phyloP scores from a whole-genome alignment of 2,888 invertebrate genomes.

The Mythimna albipuncta region DNA sequence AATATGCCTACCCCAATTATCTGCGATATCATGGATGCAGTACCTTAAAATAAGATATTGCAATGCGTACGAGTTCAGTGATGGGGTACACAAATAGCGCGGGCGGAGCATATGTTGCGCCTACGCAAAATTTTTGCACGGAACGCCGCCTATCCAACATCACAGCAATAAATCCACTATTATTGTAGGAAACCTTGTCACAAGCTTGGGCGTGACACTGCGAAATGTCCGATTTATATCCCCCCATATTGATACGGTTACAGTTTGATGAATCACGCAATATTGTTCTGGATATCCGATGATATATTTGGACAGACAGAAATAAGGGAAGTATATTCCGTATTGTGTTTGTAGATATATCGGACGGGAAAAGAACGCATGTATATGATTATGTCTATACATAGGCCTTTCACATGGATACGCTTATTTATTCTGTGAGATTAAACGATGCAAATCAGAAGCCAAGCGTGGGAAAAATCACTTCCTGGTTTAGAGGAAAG shows the following conservation, averaged over 20 bases:
- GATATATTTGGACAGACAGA: not conserved
- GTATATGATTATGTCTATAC: conserved; percentile 5
- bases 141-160: conserved; percentile 76
- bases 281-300: conserved; percentile 42
- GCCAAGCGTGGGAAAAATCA: conserved; percentile 26
- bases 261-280: conserved; percentile 48
- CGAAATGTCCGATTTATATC: conserved; percentile 74
- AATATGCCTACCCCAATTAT: not conserved
- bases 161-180: conserved; percentile 79
- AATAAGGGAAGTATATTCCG: not conserved
- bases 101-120: conserved; percentile 78
- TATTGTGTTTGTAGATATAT: conserved; percentile 5
- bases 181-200: conserved; percentile 76
- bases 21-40: not conserved
- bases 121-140: conserved; percentile 81
- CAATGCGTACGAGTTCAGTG: conserved; percentile 52
- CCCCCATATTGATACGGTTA: conserved; percentile 47
- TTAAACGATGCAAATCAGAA: conserved; percentile 28
- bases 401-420: conserved; percentile 7
- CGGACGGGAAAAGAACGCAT: not conserved
- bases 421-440: conserved; percentile 33
- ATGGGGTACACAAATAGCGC: conserved; percentile 66
- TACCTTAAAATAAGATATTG: conserved; percentile 49
- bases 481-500: conserved; percentile 9
- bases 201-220: conserved; percentile 72